Evolutionary conservation across 2,797 vertebrate genomes (phyloP).

Genomic region (Erpetoichthys calabaricus): DNA sequence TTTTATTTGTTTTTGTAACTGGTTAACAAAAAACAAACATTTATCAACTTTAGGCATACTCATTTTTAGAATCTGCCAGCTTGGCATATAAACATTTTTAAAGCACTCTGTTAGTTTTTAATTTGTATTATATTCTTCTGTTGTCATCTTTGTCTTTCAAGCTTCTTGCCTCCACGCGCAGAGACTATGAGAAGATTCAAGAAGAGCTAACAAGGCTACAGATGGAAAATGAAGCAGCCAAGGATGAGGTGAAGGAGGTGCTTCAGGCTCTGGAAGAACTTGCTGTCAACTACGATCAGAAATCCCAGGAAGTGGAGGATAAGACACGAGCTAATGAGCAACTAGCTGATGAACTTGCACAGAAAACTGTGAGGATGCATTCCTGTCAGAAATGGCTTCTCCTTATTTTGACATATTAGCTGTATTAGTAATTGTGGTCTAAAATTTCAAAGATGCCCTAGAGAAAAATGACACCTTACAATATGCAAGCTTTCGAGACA

Average conservation of each 20-base stretch:
- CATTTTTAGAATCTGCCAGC: no score
- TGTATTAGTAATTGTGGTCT: conserved; percentile 4
- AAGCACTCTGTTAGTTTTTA: no score
- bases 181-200: conserved; percentile 78
- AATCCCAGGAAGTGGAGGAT: conserved; percentile 83
- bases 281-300: conserved; percentile 95
- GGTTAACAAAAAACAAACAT: no score
- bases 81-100: no score
- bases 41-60: no score
- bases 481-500: no score
- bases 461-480: no score
- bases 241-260: conserved; percentile 94
- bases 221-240: conserved; percentile 70
- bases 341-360: conserved; percentile 71
- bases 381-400: neutral
- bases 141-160: conserved; percentile 19
- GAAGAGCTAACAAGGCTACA: conserved; percentile 76
- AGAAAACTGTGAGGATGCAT: conserved; percentile 58
- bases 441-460: conserved; percentile 5
- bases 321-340: conserved; percentile 66
- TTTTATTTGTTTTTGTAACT: no score
- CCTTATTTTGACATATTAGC: neutral
- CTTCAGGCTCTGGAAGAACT: conserved; percentile 91
- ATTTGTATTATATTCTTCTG: no score
- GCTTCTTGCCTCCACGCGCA: conserved; percentile 65